phyloP scores from a whole-genome alignment of 2,888 invertebrate species.

The Caenorhabditis drosophilae region DNA sequence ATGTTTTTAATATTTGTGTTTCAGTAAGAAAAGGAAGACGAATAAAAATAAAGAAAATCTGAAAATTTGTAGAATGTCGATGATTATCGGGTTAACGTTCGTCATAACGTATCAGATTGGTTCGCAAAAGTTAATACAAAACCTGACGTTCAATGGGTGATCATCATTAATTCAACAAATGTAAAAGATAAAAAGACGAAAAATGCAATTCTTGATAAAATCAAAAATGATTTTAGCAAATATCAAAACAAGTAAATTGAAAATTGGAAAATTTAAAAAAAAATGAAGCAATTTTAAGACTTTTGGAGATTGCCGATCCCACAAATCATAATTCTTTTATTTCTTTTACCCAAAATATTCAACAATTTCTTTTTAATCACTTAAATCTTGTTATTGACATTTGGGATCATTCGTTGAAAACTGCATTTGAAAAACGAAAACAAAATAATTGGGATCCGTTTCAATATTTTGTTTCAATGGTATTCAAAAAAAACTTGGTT shows the following conservation, averaged over 20 bases:
- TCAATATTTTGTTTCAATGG: constrained; percentile 26
- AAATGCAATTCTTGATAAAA: constrained; percentile 55
- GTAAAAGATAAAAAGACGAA: constrained; percentile 63
- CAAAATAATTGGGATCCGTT: constrained; percentile 23
- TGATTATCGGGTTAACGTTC: constrained; percentile 59
- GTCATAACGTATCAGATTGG: constrained; percentile 66
- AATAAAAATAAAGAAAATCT: neutral
- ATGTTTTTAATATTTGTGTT: constrained; percentile 60
- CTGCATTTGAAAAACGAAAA: constrained; percentile 19
- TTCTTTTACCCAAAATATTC: constrained; percentile 35
- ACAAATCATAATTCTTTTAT: constrained; percentile 48
- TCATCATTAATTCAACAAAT: constrained; percentile 59
- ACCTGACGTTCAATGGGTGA: constrained; percentile 62
- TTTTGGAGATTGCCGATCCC: constrained; percentile 51
- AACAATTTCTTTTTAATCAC: constrained; percentile 37
- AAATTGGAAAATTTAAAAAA: neutral
- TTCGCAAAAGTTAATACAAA: constrained; percentile 55
- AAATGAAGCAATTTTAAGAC: constrained; percentile 12
- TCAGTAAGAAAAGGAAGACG: constrained; percentile 25
- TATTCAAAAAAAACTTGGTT: constrained; percentile 1
- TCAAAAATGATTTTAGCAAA: constrained; percentile 60
- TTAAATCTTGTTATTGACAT: constrained; percentile 43
- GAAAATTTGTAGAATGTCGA: constrained; percentile 53
- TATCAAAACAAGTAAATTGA: constrained; percentile 34
- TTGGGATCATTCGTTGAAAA: constrained; percentile 42